These are phyloP conservation scores for Hecatera dysodea DNA, from an alignment of 2,888 invertebrate species.

Conservation along the genomic window DNA sequence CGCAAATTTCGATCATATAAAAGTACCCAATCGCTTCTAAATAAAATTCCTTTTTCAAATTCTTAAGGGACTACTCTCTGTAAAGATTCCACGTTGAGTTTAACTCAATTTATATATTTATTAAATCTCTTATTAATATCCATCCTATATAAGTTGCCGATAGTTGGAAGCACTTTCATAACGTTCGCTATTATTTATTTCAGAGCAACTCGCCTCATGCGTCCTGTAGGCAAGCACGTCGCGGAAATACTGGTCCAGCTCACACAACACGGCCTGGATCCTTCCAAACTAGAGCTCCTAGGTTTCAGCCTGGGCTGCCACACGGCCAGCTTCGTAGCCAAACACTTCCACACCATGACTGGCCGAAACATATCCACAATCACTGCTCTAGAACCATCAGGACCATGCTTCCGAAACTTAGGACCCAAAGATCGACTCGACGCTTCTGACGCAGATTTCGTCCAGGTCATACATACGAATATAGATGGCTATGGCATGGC, in stretches of 20 bases:
- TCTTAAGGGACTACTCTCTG: too few relatives aligned
- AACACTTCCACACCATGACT: conserved; percentile 80
- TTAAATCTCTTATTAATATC: too few relatives aligned
- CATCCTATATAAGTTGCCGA: too few relatives aligned
- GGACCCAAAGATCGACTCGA: conserved; percentile 77
- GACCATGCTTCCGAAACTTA: conserved; percentile 84
- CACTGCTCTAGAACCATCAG: conserved; percentile 84
- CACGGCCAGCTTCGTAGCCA: conserved; percentile 83
- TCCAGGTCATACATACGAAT: conserved; percentile 86
- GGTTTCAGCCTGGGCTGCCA: conserved; percentile 88
- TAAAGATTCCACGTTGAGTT: too few relatives aligned
- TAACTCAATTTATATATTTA: too few relatives aligned
- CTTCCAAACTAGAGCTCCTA: conserved; percentile 80
- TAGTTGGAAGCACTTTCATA: not conserved
- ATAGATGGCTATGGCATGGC: conserved; percentile 89
- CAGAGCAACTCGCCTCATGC: conserved; percentile 84
- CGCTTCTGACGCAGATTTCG: conserved; percentile 83
- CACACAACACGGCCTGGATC: conserved; percentile 79
- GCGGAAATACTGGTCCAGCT: conserved; percentile 82
- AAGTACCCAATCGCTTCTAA: too few relatives aligned
- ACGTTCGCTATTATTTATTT: not conserved
- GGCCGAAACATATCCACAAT: conserved; percentile 84
- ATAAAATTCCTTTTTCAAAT: too few relatives aligned
- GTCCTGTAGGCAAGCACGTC: conserved; percentile 86
- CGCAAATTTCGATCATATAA: too few relatives aligned